Evolutionary conservation across 2,797 vertebrate species (phyloP).

Genomic region (Chaunax sp.): DNA sequence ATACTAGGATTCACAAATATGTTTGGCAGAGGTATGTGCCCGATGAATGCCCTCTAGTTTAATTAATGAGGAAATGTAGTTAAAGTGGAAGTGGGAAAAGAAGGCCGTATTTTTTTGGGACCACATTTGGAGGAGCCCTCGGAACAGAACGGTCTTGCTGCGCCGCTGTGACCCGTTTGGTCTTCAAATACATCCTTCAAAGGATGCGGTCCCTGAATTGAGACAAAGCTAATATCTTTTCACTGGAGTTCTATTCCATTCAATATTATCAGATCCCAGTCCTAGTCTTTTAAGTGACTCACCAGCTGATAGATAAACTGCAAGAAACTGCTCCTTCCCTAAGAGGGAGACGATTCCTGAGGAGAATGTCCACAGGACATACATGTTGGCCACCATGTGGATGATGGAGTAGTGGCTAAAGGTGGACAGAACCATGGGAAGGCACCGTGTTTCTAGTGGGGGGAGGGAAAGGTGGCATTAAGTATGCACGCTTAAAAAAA

Average conservation of each 20-base stretch:
- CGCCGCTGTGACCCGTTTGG: too few relatives aligned
- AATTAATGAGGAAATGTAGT: too few relatives aligned
- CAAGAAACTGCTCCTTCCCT: slow-evolving; percentile 95
- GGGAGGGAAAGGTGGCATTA: neutral
- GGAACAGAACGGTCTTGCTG: too few relatives aligned
- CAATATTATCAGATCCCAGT: neutral
- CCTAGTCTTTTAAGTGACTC: slow-evolving; percentile 3
- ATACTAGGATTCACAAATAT: too few relatives aligned
- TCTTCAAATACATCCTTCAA: too few relatives aligned
- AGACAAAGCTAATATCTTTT: too few relatives aligned
- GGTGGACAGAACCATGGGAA: slow-evolving; percentile 93
- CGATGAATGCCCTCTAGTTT: too few relatives aligned
- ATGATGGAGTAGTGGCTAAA: slow-evolving; percentile 97
- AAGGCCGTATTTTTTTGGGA: too few relatives aligned
- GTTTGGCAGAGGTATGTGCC: too few relatives aligned
- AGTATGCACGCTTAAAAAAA: neutral
- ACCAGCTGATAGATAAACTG: slow-evolving; percentile 96
- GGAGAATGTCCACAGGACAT: slow-evolving; percentile 97
- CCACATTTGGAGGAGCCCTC: too few relatives aligned
- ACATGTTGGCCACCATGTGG: slow-evolving; percentile 97
- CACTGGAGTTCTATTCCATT: neutral
- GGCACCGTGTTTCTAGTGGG: slow-evolving; percentile 86
- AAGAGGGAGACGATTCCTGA: slow-evolving; percentile 92
- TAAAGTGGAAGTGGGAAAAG: too few relatives aligned
- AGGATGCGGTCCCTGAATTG: too few relatives aligned